These are phyloP conservation scores for Pardalotus punctatus DNA, from an alignment of 2,113 vertebrate genomes.

Conservation along the genomic window DNA sequence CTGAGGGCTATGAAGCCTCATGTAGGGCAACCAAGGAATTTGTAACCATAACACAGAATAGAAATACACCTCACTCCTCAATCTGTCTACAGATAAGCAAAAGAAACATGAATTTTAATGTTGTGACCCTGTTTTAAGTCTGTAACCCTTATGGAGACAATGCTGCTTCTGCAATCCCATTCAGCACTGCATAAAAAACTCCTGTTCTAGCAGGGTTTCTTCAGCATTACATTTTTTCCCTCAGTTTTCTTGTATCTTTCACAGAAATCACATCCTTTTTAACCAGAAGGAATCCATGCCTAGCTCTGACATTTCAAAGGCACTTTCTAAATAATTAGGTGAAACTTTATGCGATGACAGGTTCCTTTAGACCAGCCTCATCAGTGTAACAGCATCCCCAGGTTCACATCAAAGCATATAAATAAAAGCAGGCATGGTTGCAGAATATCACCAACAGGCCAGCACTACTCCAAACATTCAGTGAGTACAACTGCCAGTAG, in stretches of 20 bases:
- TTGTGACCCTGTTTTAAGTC: neutral
- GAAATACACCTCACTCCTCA: neutral
- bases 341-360: neutral
- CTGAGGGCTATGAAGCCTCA: neutral
- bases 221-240: no score
- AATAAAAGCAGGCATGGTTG: neutral
- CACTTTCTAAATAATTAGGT: neutral
- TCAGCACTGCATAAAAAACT: neutral
- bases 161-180: neutral
- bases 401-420: accelerated
- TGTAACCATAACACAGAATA: neutral
- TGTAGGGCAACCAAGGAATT: neutral
- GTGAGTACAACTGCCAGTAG: neutral
- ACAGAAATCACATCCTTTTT: neutral
- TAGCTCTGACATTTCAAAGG: neutral
- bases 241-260: no score
- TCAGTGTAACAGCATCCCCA: neutral
- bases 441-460: neutral
- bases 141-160: neutral
- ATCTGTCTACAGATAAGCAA: neutral
- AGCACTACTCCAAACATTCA: neutral
- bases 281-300: neutral
- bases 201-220: neutral
- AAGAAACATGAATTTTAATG: neutral
- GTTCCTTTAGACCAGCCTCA: neutral